Evolutionary conservation across 2,888 invertebrate species (phyloP).

Genomic region (Drosophila sordidapex): DNA sequence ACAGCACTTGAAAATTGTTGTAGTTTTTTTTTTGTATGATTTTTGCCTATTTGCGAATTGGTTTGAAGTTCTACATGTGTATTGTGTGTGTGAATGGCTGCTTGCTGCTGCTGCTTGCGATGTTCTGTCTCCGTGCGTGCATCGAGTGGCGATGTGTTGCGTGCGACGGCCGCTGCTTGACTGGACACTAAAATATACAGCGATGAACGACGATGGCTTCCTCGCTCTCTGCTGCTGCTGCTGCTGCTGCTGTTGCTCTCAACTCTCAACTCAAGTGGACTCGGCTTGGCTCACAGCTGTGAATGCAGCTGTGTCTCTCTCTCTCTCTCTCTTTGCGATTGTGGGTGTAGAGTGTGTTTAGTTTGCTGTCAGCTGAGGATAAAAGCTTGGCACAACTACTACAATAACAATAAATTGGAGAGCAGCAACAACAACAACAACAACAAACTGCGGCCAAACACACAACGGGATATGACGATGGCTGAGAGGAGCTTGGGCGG

Average conservation of each 20-base stretch:
- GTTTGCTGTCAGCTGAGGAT: constrained; percentile 46
- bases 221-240: constrained; percentile 12
- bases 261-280: constrained; percentile 23
- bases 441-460: constrained; percentile 16
- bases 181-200: constrained; percentile 32
- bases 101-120: constrained; percentile 53
- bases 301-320: constrained; percentile 36
- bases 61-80: constrained; percentile 50
- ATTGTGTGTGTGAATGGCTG: constrained; percentile 32
- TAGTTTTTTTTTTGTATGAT: constrained; percentile 24
- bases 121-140: constrained; percentile 53
- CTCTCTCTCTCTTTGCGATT: constrained; percentile 15
- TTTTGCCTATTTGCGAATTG: constrained; percentile 46
- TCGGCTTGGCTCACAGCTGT: constrained; percentile 49
- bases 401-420: constrained; percentile 21
- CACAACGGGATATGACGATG: constrained; percentile 38
- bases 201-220: constrained; percentile 25
- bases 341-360: constrained; percentile 49
- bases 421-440: constrained; percentile 32
- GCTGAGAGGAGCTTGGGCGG: constrained; percentile 69
- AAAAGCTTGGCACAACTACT: constrained; percentile 41
- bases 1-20: constrained; percentile 51
- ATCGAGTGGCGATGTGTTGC: constrained; percentile 46
- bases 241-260: constrained; percentile 9
- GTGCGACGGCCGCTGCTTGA: constrained; percentile 65